phyloP scores from a whole-genome alignment of 1,140 invertebrate species.

The Camponotus pennsylvanicus region DNA sequence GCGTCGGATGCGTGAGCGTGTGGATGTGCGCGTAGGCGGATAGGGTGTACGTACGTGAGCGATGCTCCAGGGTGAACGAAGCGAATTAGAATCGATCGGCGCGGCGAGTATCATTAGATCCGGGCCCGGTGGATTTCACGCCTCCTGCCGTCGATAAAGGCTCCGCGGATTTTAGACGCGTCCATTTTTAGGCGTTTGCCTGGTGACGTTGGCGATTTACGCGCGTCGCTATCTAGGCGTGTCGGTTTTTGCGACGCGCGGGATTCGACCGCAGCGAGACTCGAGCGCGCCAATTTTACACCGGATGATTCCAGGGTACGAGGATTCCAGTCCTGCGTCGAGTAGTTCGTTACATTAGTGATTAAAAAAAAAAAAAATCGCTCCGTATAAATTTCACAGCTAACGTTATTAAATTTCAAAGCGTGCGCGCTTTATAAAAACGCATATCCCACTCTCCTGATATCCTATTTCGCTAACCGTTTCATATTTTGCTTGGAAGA shows the following conservation, averaged over 20 bases:
- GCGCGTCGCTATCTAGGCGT: neutral
- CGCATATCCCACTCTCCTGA: neutral
- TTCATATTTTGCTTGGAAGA: constrained; percentile 40
- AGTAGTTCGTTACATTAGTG: constrained; percentile 55
- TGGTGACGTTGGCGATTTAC: neutral
- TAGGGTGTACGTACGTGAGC: neutral
- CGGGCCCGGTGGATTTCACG: constrained; percentile 45
- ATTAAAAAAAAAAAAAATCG: constrained; percentile 32
- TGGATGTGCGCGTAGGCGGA: neutral
- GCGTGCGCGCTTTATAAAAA: neutral
- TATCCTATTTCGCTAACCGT: constrained; percentile 46
- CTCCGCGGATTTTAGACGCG: constrained; percentile 55
- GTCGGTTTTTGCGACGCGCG: neutral
- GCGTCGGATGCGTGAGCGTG: neutral
- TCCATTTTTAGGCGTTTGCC: constrained; percentile 12
- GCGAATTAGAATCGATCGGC: constrained; percentile 62
- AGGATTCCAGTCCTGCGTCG: neutral
- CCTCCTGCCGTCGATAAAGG: constrained; percentile 54
- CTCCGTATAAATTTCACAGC: constrained; percentile 25
- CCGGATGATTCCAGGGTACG: neutral
- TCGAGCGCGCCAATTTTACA: constrained; percentile 19
- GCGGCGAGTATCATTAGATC: constrained; percentile 42
- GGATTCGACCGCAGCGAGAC: neutral
- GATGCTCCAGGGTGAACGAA: constrained; percentile 34
- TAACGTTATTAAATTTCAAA: constrained; percentile 61